A percentile compares a stretch with the other conserved stretches of the same genome.
Evolutionary conservation across 2,888 invertebrate genomes (phyloP).

Genomic region (Conops quadrifasciatus): DNA sequence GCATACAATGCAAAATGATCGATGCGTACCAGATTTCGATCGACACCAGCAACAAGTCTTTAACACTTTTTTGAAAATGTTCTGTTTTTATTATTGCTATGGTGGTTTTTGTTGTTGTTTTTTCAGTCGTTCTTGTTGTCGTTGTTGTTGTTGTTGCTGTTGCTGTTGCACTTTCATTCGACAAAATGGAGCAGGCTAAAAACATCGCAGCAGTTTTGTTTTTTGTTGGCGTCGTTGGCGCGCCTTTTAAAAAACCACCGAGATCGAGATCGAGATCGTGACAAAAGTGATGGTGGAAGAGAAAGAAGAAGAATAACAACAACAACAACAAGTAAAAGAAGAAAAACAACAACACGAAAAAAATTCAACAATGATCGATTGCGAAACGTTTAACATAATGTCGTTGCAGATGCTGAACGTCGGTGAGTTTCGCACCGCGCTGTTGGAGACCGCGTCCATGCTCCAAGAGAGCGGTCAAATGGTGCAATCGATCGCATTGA

Average conservation of each 20-base stretch:
- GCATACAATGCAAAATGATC: too few species aligned
- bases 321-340: neutral
- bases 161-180: neutral
- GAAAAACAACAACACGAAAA: neutral
- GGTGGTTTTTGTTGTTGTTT: too few species aligned
- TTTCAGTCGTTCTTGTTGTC: too few species aligned
- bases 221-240: too few species aligned
- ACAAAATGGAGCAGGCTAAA: neutral
- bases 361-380: conserved; percentile 5
- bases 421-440: neutral
- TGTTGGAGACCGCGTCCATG: neutral
- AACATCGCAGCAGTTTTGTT: too few species aligned
- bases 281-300: neutral
- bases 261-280: too few species aligned
- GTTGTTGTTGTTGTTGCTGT: too few species aligned
- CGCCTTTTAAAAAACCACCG: too few species aligned
- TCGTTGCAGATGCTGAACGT: neutral
- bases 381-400: neutral
- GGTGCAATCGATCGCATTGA: neutral
- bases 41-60: too few species aligned
- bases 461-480: neutral
- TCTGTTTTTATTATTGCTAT: too few species aligned
- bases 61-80: too few species aligned
- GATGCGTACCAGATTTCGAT: too few species aligned
- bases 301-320: neutral